phyloP scores from a whole-genome alignment of 2,888 invertebrate species.

The Elysia crispata region DNA sequence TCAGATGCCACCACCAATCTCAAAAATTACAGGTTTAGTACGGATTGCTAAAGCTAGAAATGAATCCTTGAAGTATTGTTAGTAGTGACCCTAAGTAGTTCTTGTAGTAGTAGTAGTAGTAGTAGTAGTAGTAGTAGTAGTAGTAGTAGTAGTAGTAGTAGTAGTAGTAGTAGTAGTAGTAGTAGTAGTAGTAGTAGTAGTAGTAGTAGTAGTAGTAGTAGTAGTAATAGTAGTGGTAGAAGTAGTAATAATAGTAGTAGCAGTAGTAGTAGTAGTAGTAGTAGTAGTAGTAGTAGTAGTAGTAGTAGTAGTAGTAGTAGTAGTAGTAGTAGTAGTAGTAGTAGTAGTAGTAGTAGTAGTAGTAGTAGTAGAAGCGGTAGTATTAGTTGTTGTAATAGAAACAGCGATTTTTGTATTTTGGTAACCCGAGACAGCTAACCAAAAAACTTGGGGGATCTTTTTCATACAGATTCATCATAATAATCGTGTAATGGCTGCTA shows the following conservation, averaged over 20 bases:
- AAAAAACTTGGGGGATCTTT: too few species aligned
- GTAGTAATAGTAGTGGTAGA: constrained; percentile 22
- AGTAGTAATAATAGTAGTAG: constrained; percentile 20
- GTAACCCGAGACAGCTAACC: too few species aligned
- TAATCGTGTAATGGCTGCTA: too few species aligned
- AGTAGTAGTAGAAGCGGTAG: not conserved
- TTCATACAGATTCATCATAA: too few species aligned
- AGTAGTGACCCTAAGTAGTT: too few species aligned
- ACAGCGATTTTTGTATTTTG: too few species aligned
- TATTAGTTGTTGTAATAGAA: constrained; percentile 6
- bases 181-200: constrained; percentile 23
- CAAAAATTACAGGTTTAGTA: not conserved
- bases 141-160: too few species aligned
- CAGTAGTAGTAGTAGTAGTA: constrained; percentile 26
- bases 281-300: constrained; percentile 26
- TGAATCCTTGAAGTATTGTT: not conserved
- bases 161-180: constrained; percentile 28
- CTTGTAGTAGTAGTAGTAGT: too few species aligned
- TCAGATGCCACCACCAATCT: too few species aligned
- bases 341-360: constrained; percentile 21
- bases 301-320: constrained; percentile 28
- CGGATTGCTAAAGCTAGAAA: not conserved
- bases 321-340: constrained; percentile 28
- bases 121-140: too few species aligned
- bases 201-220: constrained; percentile 28